Evolutionary conservation across 2,113 vertebrate species (phyloP).

Genomic region (Serinus canaria): DNA sequence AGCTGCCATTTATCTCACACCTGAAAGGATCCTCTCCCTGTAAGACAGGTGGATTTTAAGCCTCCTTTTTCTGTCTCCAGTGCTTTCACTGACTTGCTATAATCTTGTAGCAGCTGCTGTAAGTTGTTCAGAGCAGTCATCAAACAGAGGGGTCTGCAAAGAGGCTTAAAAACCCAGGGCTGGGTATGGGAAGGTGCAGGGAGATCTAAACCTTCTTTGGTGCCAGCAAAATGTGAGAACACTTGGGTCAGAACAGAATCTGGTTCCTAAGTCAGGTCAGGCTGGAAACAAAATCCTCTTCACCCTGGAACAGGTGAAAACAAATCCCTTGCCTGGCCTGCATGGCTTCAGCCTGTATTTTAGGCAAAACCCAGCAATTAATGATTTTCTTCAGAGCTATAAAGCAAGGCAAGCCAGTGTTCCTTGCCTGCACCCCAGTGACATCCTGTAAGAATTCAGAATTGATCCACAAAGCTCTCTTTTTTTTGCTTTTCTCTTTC

Average conservation of each 20-base stretch:
- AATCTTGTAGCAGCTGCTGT: not conserved
- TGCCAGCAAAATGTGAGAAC: not conserved
- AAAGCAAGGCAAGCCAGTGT: not conserved
- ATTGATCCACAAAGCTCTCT: not conserved
- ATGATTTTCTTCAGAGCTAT: not conserved
- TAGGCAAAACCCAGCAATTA: not conserved
- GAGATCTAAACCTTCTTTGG: not conserved
- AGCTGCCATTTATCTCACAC: slow-evolving; percentile 41
- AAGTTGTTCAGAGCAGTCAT: slow-evolving; percentile 8
- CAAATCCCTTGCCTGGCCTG: not conserved
- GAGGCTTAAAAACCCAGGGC: not conserved
- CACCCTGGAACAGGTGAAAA: not conserved
- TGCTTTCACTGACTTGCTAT: not conserved
- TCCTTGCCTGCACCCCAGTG: not conserved
- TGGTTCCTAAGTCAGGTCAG: not conserved
- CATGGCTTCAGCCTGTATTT: not conserved
- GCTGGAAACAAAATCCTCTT: not conserved
- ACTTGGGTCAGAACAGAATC: not conserved
- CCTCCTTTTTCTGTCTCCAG: not conserved
- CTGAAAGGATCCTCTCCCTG: not conserved
- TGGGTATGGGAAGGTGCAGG: not conserved
- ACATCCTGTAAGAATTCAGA: not conserved
- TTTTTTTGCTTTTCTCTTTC: not conserved
- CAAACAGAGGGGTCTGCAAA: not conserved
- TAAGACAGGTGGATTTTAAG: slow-evolving; percentile 37